A percentile compares a stretch with the other conserved stretches of the same genome.
phyloP scores from a whole-genome alignment of 1,140 invertebrate species.

The Tigriopus japonicus region DNA sequence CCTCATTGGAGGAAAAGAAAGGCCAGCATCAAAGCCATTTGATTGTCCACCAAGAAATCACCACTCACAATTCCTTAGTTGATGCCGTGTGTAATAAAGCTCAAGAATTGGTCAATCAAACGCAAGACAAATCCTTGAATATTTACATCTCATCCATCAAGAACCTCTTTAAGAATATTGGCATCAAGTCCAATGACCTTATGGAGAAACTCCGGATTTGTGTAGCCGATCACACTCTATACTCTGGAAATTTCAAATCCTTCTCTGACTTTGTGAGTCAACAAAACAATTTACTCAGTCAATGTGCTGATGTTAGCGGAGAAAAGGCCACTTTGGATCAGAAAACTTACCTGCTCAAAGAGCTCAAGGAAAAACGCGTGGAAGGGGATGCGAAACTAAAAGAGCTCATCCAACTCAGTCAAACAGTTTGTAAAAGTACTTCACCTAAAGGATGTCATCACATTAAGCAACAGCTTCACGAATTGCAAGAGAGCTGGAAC shows the following conservation, averaged over 20 bases:
- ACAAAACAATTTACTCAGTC: conserved; percentile 36
- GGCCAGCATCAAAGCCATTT: conserved; percentile 84
- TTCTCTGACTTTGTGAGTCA: conserved; percentile 56
- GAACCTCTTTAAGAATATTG: conserved; percentile 67
- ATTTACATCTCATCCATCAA: conserved; percentile 72
- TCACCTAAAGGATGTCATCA: conserved; percentile 50
- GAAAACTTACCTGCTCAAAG: conserved; percentile 44
- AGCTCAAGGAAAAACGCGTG: conserved; percentile 43
- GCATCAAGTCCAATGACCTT: conserved; percentile 59
- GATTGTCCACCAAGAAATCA: conserved; percentile 85
- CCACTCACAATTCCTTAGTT: conserved; percentile 68
- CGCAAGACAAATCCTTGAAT: conserved; percentile 63
- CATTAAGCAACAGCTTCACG: conserved; percentile 49
- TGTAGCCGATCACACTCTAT: conserved; percentile 61
- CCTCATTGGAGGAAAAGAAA: conserved; percentile 76
- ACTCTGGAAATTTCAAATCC: conserved; percentile 44
- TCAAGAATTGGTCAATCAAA: conserved; percentile 66
- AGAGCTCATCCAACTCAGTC: conserved; percentile 43
- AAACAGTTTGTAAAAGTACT: conserved; percentile 54
- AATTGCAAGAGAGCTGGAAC: conserved; percentile 21
- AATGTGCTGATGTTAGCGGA: conserved; percentile 50
- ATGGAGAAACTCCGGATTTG: conserved; percentile 63
- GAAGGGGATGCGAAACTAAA: conserved; percentile 49
- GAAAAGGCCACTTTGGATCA: conserved; percentile 57
- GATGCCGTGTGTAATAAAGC: conserved; percentile 81